Percentiles rank a stretch among this genome's conserved stretches.
phyloP scores from a whole-genome alignment of 2,888 invertebrate genomes.

The Limnephilus auricula region DNA sequence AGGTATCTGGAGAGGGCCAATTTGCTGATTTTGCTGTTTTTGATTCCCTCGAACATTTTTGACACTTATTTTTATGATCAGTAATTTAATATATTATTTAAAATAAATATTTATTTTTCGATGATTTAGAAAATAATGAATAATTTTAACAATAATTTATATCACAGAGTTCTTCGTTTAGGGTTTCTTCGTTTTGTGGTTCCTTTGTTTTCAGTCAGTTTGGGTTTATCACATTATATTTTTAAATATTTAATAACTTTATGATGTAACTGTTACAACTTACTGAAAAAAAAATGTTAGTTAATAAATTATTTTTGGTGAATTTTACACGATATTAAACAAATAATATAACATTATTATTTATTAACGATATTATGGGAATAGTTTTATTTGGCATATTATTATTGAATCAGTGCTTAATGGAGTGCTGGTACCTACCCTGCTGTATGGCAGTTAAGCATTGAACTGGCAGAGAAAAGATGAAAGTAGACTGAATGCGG shows the following conservation, averaged over 20 bases:
- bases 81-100: conserved; percentile 19
- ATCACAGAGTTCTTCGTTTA: conserved; percentile 60
- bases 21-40: conserved; percentile 86
- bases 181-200: conserved; percentile 37
- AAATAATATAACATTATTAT: neutral
- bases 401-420: too few relatives aligned
- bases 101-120: conserved; percentile 35
- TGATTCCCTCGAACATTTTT: conserved; percentile 85
- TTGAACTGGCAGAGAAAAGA: too few relatives aligned
- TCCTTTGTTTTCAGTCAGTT: conserved; percentile 48
- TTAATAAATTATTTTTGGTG: neutral
- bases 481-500: too few relatives aligned
- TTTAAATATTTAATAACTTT: conserved; percentile 50
- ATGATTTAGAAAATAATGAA: conserved; percentile 22
- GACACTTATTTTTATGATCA: conserved; percentile 70
- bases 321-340: neutral
- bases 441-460: too few relatives aligned
- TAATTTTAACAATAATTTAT: conserved; percentile 30
- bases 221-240: conserved; percentile 54
- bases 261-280: conserved; percentile 14
- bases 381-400: too few relatives aligned
- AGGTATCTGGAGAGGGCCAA: conserved; percentile 86
- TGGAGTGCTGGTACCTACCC: too few relatives aligned
- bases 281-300: neutral
- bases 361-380: too few relatives aligned